phyloP scores from a whole-genome alignment of 2,797 vertebrate species.

The Pantherophis alleghaniensis region DNA sequence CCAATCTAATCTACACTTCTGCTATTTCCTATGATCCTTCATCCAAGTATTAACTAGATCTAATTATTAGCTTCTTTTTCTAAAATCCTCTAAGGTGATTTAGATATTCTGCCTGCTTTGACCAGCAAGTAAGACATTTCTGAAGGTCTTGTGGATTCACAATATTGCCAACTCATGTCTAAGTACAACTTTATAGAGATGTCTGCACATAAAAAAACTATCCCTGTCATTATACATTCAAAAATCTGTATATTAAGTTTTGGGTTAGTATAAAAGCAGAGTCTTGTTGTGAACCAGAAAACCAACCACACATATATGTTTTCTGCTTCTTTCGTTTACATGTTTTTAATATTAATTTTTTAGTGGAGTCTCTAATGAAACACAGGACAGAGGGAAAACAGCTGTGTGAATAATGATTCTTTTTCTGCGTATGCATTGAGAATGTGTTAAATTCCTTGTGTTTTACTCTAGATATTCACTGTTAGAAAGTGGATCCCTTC shows the following conservation, averaged over 20 bases:
- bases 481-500: constrained; percentile 83
- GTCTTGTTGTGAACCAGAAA: neutral
- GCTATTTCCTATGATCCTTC: neutral
- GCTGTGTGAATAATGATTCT: neutral
- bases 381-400: neutral
- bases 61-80: neutral
- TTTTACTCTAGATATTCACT: constrained; percentile 79
- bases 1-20: neutral
- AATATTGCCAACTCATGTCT: neutral
- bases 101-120: neutral
- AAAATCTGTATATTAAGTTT: neutral
- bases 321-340: neutral
- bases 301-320: neutral
- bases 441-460: neutral
- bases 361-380: neutral
- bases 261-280: neutral
- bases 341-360: neutral
- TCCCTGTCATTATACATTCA: neutral
- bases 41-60: neutral
- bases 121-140: neutral
- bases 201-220: neutral
- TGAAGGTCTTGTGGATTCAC: neutral
- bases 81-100: neutral
- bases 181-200: neutral
- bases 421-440: too few species aligned